Evolutionary conservation across 1,140 invertebrate genomes (phyloP).

Genomic region (Bombus turneri): DNA sequence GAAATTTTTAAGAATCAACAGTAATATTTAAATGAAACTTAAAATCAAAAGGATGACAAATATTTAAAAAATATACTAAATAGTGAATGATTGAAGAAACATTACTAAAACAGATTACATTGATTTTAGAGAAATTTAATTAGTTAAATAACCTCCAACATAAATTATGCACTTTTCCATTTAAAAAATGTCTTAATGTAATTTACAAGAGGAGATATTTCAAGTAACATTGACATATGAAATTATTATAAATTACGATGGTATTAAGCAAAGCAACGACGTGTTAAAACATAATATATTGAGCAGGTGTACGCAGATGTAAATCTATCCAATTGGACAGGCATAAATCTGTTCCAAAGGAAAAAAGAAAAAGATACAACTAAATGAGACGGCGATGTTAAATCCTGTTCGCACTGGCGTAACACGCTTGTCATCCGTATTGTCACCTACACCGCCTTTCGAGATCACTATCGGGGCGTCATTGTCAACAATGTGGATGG

Average conservation of each 20-base stretch:
- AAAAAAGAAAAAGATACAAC: neutral
- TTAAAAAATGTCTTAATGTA: neutral
- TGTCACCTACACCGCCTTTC: conserved; percentile 5
- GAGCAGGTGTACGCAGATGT: neutral
- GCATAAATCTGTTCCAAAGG: neutral
- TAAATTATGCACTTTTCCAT: neutral
- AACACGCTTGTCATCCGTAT: conserved; percentile 33
- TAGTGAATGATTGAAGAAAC: too few species aligned
- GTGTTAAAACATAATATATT: neutral
- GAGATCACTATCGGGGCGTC: conserved; percentile 11
- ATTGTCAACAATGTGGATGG: neutral
- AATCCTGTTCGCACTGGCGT: conserved; percentile 31
- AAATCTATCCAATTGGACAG: conserved; percentile 9
- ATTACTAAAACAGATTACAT: neutral
- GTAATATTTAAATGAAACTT: too few species aligned
- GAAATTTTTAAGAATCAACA: neutral
- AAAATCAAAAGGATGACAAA: too few species aligned
- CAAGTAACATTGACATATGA: neutral
- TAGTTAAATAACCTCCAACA: neutral
- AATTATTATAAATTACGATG: neutral
- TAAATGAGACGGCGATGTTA: conserved; percentile 1
- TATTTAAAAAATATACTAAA: too few species aligned
- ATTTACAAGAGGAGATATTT: neutral
- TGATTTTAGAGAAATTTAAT: neutral
- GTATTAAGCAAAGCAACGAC: neutral